Evolutionary conservation across 1,140 invertebrate genomes (phyloP), one percentile per base, ranked within the genome.

Genomic region (Megalopta genalis): DNA sequence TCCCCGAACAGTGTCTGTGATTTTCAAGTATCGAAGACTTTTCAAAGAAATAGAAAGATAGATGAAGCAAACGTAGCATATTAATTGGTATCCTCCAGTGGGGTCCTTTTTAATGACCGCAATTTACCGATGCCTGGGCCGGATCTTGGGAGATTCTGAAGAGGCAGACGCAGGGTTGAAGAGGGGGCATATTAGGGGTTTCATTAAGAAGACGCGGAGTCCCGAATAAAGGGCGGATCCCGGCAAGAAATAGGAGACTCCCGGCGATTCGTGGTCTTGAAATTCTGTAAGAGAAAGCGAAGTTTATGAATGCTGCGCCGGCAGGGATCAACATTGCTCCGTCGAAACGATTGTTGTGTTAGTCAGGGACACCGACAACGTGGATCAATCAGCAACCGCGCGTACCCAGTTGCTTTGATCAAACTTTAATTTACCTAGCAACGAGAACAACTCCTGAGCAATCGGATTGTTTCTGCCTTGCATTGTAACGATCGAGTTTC

Each of bases 41-140:
- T 46, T 10, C 10, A 9, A 46, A 46, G 42, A 46, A 14, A 46
- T 46, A 12, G 42, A 46, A 12, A 12, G 42, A 46, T 2, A 46
- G 74, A 54, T 7, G 27, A 70, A 75, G 54, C 8, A 42, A 63
- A 21, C 66, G 37, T 25, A 66, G 75, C 68, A 71, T n/a, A n/a
- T 71, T 84, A 82, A 84, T 75, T 84, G 66, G 27, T 75, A 79
- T 75, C 78, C 69, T 66, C 63, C 42, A 67, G 6, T 52, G 60
- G 39, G n/a, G n/a, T n/a, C 10, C 27, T 63, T 39, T 75, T 84
- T 81, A 65, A 25, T 66, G 39, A 42, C n/a, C 10, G 68, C 12
- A 46, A 16, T 46, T 5, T 5, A 14, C 23, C 21, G 23, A n/a
- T 14, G 12, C 23, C 42, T 57, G 27, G 9, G 69, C 16, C 65